Base-by-base conservation (phyloP, 2,888 invertebrate species). In the Cephus nigrinus region DNA sequence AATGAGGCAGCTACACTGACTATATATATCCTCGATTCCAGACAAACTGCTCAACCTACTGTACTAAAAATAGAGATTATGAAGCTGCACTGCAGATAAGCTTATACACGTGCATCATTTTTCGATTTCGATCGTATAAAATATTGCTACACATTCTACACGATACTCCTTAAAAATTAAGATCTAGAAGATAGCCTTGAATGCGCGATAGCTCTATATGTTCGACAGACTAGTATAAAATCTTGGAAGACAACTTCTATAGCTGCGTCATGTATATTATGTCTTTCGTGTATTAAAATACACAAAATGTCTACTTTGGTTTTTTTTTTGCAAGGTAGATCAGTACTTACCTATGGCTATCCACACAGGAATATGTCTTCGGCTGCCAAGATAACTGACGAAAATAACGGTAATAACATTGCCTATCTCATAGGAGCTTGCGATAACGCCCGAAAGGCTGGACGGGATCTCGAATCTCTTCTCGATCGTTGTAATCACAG, bases 401-500 rank as follows among this genome's bases (percentile, higher is more conserved):
- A 98, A 98, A 90, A 98, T 97, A 87, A 98, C 98, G 68, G 98
- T 97, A 90, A 98, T 96, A 86, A 98, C 97, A 92, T 98, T 98
- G 88, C 98, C 98, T 89, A 97, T 97, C 93, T 98, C 98, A 92
- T 98, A 98, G 87, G 97, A 97, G 87, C 98, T 98, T 79, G 98
- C 98, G 84, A 98, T 97, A 86, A 98, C 94, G 79, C 98, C 98
- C 75, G 98, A 97, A 84, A 97, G 95, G 90, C 97, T 96, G 91
- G 98, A 98, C 80, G 98, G 98, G 89, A 98, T 97, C 92, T 98
- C 98, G 90, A 96, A 96, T 83, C 98, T 95, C 92, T 98, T 98
- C 93, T 98, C 98, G 88, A 98, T 98, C 78, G 98, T 98, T 84
- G 98, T 98, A 92, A 98, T 98, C 92, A 98, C 98, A 92, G 97